Evolutionary conservation across 2,113 vertebrate genomes (phyloP), one percentile per base, ranked within the genome.

Genomic region (Cyanistes caeruleus): DNA sequence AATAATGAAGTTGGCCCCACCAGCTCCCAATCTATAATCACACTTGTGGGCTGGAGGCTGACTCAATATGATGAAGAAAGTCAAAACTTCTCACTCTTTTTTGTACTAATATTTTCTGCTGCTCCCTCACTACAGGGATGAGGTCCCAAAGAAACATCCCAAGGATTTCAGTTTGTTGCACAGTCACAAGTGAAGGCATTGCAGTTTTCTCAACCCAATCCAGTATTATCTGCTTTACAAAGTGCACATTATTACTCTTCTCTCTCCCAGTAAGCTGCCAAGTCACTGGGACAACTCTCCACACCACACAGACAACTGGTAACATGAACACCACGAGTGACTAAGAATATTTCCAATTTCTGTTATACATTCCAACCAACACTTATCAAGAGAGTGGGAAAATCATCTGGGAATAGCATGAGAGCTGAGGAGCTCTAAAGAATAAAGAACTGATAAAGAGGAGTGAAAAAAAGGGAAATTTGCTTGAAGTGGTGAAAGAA

Each of bases 1-100:
- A 97, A 97, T 95, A 97, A 97, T 95, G 95, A 96, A 97, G 87
- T 93, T 93, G 84, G 93, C 80, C 95, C 83, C 76, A 94, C 77
- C 88, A 60, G 87, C 92, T 89, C 81, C 87, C 92, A 78, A 84
- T 73, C 90, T 58, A 48, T 87, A 93, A 96, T 82, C 85, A 89
- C 81, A 58, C 79, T 87, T 33, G 46, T 35, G 49, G 77, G 52
- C 30, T 77, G 56, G 55, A 46, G 33, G 78, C 1, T 14, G 13
- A 35, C 59, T 44, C 59, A 68, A 49, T 11, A 33, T 2, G 13
- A 80, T 10, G 13, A 56, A 53, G 59, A 52, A 87, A 84, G 23
- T 30, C 23, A 56, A 49, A 63, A 49, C 12, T 70, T 67, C 25
- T 72, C 62, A 60, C 21, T 39, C 5, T 68, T 11, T 9, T 73